These are phyloP conservation scores for Mus caroli DNA, from an alignment of 2,797 vertebrate species.

Conservation along the genomic window DNA sequence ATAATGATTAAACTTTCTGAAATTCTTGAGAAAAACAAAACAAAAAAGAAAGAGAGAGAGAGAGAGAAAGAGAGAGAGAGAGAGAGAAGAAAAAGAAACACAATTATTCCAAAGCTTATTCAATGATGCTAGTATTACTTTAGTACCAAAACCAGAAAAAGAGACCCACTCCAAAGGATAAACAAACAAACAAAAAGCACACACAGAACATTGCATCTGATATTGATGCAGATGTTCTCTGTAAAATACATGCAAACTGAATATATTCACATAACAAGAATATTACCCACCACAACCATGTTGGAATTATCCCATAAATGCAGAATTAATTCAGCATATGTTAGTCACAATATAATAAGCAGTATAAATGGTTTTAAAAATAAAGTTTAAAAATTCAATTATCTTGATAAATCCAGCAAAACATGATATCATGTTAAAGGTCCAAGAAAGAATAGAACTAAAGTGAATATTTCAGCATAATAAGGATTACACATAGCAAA, in stretches of 20 bases:
- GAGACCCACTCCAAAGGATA: not conserved
- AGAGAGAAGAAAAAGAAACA: not conserved
- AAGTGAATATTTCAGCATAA: not conserved
- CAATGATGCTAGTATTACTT: no score
- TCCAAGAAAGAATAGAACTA: not conserved
- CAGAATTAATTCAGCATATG: not conserved
- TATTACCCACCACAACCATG: not conserved
- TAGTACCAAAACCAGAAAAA: not conserved
- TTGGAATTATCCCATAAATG: not conserved
- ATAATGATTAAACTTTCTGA: not conserved
- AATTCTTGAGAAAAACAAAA: not conserved
- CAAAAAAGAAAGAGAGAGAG: no score
- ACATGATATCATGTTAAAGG: not conserved
- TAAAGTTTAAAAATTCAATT: not conserved
- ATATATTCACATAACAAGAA: not conserved
- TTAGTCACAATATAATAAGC: not conserved
- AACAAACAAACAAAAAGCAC: not conserved
- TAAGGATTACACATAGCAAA: not conserved
- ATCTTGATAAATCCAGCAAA: not conserved
- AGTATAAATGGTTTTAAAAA: not conserved
- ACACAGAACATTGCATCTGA: not conserved
- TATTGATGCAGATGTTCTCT: not conserved
- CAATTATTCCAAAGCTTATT: not conserved
- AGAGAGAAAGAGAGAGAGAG: rapidly evolving
- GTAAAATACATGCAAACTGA: not conserved